Conservation (phyloP, 2,888 invertebrate species). For the Pycnomerus fuliginosus region DNA sequence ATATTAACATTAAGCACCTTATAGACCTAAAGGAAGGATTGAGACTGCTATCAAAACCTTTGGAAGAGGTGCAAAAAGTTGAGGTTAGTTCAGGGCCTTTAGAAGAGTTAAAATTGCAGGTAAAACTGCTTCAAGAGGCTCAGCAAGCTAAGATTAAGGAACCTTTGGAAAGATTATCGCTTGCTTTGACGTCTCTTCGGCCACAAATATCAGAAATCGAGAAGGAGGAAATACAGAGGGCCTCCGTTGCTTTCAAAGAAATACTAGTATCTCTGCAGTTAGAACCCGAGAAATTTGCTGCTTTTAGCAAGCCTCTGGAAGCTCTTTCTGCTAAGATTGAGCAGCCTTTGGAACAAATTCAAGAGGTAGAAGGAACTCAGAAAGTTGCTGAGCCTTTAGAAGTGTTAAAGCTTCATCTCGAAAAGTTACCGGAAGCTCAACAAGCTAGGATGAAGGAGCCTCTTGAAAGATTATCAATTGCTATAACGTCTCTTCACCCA, state of each 20-base stretch:
- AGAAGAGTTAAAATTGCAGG: conserved; percentile 10
- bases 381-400: no score
- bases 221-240: conserved; percentile 10
- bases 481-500: no score
- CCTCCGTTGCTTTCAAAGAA: conserved; percentile 8
- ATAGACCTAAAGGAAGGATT: conserved; percentile 7
- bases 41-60: conserved; percentile 2
- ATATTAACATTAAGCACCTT: neutral
- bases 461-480: neutral
- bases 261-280: conserved; percentile 5
- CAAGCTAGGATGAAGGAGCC: conserved; percentile 1
- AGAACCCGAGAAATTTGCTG: no score
- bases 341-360: no score
- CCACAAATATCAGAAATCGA: conserved; percentile 10
- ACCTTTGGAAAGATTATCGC: conserved; percentile 18
- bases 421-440: no score
- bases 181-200: conserved; percentile 8
- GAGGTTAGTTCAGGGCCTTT: conserved; percentile 1
- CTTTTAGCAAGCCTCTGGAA: no score
- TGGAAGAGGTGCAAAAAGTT: conserved; percentile 7
- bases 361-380: conserved; percentile 5
- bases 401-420: no score
- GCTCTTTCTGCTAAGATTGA: no score
- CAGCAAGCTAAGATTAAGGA: no score
- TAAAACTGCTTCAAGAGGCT: no score